phyloP scores from a whole-genome alignment of 1,140 invertebrate species.

The Colletes latitarsis region DNA sequence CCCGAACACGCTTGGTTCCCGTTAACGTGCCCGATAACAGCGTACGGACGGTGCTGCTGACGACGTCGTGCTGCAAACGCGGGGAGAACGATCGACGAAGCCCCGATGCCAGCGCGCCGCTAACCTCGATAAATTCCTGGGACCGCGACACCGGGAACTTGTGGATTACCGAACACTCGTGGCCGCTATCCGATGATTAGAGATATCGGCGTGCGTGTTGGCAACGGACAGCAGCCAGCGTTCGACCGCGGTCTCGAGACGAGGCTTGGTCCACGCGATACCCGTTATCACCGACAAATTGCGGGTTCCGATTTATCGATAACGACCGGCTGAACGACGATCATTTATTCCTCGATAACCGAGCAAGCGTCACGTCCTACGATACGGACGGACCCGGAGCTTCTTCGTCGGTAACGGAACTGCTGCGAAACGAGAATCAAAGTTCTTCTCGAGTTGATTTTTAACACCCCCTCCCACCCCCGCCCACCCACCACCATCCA shows the following conservation, averaged over 20 bases:
- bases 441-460: too few relatives aligned
- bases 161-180: too few relatives aligned
- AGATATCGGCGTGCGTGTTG: background rate
- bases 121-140: constrained; percentile 24
- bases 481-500: too few relatives aligned
- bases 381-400: too few relatives aligned
- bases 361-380: too few relatives aligned
- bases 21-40: constrained; percentile 19
- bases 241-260: background rate
- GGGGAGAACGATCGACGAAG: background rate
- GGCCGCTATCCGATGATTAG: background rate
- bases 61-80: constrained; percentile 30
- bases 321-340: background rate
- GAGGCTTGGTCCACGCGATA: background rate
- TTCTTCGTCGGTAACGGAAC: too few relatives aligned
- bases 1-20: constrained; percentile 30
- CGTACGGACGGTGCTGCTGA: constrained; percentile 32
- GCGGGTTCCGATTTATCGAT: background rate
- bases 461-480: too few relatives aligned
- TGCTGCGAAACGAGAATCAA: too few relatives aligned
- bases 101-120: background rate
- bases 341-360: background rate
- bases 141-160: background rate
- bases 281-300: background rate
- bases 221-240: background rate